phyloP scores from a whole-genome alignment of 1,140 invertebrate species.

The Macrobrachium rosenbergii region DNA sequence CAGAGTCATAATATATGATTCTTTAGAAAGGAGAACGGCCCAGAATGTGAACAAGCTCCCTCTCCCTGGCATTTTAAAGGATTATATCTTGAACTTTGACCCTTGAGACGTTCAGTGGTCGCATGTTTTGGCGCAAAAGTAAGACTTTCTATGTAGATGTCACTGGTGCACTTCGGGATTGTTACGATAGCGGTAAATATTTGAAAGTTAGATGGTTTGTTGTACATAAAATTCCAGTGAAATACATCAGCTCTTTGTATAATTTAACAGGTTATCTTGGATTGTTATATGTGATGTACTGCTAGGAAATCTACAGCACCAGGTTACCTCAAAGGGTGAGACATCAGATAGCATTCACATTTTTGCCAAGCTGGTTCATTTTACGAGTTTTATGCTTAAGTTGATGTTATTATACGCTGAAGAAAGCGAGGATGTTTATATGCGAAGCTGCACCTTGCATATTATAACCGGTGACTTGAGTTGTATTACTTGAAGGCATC shows the following conservation, averaged over 20 bases:
- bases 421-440: neutral
- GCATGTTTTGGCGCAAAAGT: neutral
- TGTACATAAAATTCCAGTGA: no score
- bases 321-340: neutral
- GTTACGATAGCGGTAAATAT: no score
- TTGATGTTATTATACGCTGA: neutral
- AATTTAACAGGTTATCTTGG: no score
- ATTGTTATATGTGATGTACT: no score
- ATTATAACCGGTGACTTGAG: neutral
- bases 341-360: neutral
- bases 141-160: no score
- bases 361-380: neutral
- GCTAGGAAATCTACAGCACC: no score
- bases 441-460: neutral
- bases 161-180: no score
- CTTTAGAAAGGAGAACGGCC: slow-evolving; percentile 76
- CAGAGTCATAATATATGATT: slow-evolving; percentile 77
- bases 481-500: slow-evolving; percentile 3
- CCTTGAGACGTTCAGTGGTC: slow-evolving; percentile 47
- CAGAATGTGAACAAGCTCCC: slow-evolving; percentile 78
- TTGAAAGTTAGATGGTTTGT: no score
- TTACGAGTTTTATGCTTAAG: no score
- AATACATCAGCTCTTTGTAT: no score
- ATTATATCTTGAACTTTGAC: slow-evolving; percentile 80
- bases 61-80: slow-evolving; percentile 77